Percentiles rank a stretch among this genome's conserved stretches.
phyloP scores from a whole-genome alignment of 2,113 vertebrate genomes.

The Macrotis lagotis region DNA sequence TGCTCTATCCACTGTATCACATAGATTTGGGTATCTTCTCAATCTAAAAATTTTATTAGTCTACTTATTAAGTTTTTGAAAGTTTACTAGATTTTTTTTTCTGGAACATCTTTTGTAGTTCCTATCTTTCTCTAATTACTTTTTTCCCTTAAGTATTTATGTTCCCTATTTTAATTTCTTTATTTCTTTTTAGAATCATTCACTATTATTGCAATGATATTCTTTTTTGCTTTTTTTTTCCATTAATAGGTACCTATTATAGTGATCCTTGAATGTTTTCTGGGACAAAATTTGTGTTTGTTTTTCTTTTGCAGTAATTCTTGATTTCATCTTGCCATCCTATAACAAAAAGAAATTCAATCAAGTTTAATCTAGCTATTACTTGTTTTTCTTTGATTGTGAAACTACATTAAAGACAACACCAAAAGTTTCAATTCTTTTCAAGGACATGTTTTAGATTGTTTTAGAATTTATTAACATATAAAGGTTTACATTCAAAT shows the following conservation, averaged over 20 bases:
- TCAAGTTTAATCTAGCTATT: not conserved
- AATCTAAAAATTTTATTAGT: too few relatives aligned
- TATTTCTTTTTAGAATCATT: not conserved
- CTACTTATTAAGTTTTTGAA: too few relatives aligned
- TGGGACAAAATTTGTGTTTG: not conserved
- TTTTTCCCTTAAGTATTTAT: not conserved
- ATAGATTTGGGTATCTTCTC: too few relatives aligned
- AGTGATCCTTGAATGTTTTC: not conserved
- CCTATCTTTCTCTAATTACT: not conserved
- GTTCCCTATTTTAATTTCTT: not conserved
- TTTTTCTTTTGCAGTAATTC: not conserved
- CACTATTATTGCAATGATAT: not conserved
- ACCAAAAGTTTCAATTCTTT: not conserved
- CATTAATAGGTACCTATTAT: not conserved
- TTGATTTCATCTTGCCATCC: not conserved
- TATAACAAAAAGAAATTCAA: not conserved
- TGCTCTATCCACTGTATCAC: too few relatives aligned
- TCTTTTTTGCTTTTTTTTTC: not conserved
- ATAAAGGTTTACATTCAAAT: not conserved
- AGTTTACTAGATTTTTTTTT: not conserved
- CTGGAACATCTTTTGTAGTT: not conserved
- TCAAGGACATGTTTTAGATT: not conserved
- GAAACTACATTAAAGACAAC: not conserved
- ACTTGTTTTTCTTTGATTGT: not conserved
- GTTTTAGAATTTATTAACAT: conserved; percentile 10